Conservation (phyloP, 2,113 vertebrate genomes). For the Erinaceus europaeus region DNA sequence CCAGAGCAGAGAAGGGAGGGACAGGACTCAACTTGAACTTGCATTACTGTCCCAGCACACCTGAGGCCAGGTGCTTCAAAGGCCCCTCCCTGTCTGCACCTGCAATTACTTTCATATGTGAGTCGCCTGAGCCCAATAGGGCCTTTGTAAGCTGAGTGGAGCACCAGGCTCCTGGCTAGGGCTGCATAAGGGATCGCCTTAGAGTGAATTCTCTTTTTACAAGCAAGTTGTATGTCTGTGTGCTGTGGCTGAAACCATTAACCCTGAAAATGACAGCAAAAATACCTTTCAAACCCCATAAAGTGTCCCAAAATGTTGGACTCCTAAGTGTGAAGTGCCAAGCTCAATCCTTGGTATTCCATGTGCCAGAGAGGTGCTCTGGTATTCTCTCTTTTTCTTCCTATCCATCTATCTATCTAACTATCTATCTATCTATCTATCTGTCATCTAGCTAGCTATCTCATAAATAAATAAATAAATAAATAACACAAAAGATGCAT, state of each 20-base stretch:
- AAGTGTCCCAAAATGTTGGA: too few species aligned
- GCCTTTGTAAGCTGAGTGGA: slow-evolving; percentile 15
- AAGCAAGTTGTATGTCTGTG: slow-evolving; percentile 1
- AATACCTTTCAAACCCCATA: background rate
- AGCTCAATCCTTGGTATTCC: too few species aligned
- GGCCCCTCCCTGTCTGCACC: background rate
- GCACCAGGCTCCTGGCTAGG: slow-evolving; percentile 16
- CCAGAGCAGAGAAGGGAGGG: background rate
- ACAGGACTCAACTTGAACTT: background rate
- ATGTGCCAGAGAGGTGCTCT: too few species aligned
- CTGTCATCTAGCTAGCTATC: too few species aligned
- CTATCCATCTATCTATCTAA: too few species aligned
- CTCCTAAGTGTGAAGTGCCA: too few species aligned
- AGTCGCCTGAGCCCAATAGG: background rate
- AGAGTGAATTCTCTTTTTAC: slow-evolving; percentile 34
- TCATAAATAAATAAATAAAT: too few species aligned
- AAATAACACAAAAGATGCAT: too few species aligned
- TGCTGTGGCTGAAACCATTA: background rate
- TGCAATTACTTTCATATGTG: slow-evolving; percentile 38
- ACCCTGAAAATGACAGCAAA: background rate
- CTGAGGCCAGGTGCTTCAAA: background rate
- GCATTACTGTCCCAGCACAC: background rate
- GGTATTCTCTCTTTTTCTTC: too few species aligned
- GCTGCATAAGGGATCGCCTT: slow-evolving; percentile 5
- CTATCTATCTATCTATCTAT: too few species aligned